A percentile compares a stretch with the other conserved stretches of the same genome.
phyloP scores from a whole-genome alignment of 2,888 invertebrate genomes.

The Temnothorax rugatulus region DNA sequence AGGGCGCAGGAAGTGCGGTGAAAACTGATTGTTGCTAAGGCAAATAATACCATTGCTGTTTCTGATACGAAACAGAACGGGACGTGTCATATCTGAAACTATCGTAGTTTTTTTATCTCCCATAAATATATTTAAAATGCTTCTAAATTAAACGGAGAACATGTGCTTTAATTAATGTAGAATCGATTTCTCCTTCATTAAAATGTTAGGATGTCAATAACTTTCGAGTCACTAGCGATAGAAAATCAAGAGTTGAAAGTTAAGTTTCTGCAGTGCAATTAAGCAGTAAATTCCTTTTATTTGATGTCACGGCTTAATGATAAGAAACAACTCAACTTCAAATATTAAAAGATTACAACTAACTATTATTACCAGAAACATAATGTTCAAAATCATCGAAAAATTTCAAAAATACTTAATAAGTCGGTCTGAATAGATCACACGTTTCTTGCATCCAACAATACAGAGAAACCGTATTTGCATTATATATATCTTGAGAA shows the following conservation, averaged over 20 bases:
- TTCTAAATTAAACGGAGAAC: background rate
- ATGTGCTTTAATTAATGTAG: background rate
- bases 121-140: background rate
- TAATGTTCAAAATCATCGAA: background rate
- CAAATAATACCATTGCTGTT: background rate
- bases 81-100: background rate
- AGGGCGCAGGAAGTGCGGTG: constrained; percentile 15
- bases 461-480: background rate
- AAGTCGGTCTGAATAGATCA: background rate
- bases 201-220: background rate
- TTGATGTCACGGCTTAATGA: background rate
- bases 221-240: background rate
- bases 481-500: background rate
- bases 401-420: background rate
- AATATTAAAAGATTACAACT: background rate
- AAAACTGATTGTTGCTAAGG: constrained; percentile 34
- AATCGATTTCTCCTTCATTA: background rate
- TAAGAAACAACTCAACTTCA: background rate
- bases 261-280: background rate
- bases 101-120: background rate
- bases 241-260: background rate
- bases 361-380: too few relatives aligned
- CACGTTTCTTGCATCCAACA: background rate
- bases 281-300: background rate
- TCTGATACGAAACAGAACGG: constrained; percentile 1